Percentiles rank a stretch among this genome's conserved stretches.
phyloP scores from a whole-genome alignment of 2,797 vertebrate genomes.

The Parauchenoglanis punctatus region DNA sequence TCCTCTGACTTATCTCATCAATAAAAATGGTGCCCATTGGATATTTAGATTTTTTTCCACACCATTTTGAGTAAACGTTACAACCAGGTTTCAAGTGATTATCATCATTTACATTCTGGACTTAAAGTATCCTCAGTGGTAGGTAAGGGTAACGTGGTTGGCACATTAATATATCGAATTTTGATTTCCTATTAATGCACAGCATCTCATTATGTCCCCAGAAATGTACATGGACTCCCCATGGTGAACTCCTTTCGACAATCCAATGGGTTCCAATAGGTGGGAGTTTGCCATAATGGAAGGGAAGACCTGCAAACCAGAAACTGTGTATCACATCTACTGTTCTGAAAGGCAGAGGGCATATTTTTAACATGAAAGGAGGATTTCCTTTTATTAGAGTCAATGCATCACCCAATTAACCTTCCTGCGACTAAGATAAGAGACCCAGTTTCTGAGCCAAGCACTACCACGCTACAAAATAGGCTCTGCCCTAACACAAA shows the following conservation, averaged over 20 bases:
- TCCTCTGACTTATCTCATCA: neutral
- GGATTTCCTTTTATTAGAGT: conserved; percentile 21
- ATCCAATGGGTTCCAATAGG: neutral
- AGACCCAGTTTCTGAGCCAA: conserved; percentile 10
- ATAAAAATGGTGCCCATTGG: neutral
- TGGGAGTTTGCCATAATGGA: neutral
- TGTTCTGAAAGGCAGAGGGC: neutral
- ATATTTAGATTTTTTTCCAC: neutral
- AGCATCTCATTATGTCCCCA: neutral
- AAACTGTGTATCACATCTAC: too few relatives aligned
- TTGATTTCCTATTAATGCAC: neutral
- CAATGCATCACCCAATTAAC: conserved; percentile 25
- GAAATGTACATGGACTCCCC: neutral
- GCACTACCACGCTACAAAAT: conserved; percentile 19
- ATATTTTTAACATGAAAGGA: neutral
- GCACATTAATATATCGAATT: neutral
- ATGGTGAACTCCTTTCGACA: neutral
- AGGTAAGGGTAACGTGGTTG: neutral
- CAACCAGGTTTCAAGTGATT: neutral
- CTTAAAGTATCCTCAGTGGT: neutral
- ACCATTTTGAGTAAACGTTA: neutral
- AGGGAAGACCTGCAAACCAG: neutral
- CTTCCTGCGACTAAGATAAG: conserved; percentile 19
- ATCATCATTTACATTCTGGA: neutral
- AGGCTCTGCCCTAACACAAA: conserved; percentile 28